These are phyloP conservation scores for Mesocentrotus franciscanus DNA, from an alignment of 53 echinoderm and acorn worm species.

Conservation along the genomic window DNA sequence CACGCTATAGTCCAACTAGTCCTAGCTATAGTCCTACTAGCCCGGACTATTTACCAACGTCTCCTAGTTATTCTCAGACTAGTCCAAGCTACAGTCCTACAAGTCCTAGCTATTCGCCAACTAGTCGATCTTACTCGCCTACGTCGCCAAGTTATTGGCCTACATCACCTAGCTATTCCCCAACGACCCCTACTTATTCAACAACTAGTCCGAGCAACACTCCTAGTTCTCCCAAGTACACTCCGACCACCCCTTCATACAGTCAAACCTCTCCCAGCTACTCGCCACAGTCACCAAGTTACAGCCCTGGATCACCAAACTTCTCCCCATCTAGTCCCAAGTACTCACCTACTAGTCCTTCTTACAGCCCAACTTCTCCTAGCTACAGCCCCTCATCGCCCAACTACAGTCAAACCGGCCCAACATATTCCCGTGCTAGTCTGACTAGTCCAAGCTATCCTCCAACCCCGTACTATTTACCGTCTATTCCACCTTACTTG, in stretches of 20 bases:
- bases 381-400: constrained; percentile 95
- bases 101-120: constrained; percentile 93
- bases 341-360: constrained; percentile 94
- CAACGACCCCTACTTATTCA: constrained; percentile 90
- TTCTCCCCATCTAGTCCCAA: constrained; percentile 95
- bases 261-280: constrained; percentile 88
- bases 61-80: constrained; percentile 94
- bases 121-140: constrained; percentile 91
- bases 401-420: constrained; percentile 95
- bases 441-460: constrained; percentile 99
- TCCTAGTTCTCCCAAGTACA: constrained; percentile 96
- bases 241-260: constrained; percentile 92
- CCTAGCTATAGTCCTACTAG: constrained; percentile 84
- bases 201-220: constrained; percentile 89
- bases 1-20: constrained; percentile 93
- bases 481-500: constrained; percentile 94
- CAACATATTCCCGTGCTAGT: constrained; percentile 94
- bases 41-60: constrained; percentile 75
- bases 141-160: constrained; percentile 94
- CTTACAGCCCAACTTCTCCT: constrained; percentile 91
- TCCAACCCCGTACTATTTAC: constrained; percentile 93
- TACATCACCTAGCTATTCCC: constrained; percentile 95
- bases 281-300: constrained; percentile 94
- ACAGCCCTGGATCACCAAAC: constrained; percentile 91
- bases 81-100: constrained; percentile 93